Base-by-base conservation (phyloP, 2,113 vertebrate genomes). In the Emydocephalus ijimae region DNA sequence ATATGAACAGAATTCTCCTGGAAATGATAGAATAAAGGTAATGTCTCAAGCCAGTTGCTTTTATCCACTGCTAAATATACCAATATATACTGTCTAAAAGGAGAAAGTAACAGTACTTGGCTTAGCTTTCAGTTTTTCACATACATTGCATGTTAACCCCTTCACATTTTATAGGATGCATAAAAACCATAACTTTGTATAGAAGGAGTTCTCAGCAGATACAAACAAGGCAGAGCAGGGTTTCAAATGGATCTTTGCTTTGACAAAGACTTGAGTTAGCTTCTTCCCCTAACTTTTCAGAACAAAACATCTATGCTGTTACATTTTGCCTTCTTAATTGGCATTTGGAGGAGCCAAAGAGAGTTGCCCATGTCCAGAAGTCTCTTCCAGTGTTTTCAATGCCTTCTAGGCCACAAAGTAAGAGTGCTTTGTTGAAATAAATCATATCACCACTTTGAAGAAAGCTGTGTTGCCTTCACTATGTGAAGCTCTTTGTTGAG, bases 1-100 rank as follows among this genome's bases (percentile, higher is more conserved):
- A 56, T 89, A 69, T 92, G 91, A 92, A 92, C 89, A 85, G 39
- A 92, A 6, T 48, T 92, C 39, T 57, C 64, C 64, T 43, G 10
- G 52, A 92, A 69, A 56, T 89, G 91, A 69, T 8, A 43, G 26
- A 81, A 89, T 89, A 92, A 64, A 57, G 39, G n/a, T 92, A n/a
- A 89, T 81, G 81, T 64, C n/a, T 48, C 52, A 54, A 81, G 26
- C 4, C 24, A 85, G 64, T 87, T 64, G 89, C 18, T 48, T 43
- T 92, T 64, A 74, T 89, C 34, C 74, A 24, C n/a, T 21, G 6
- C 52, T 8, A 54, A 81, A 89, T 57, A 69, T 29, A 56, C 52
- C 64, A 85, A 43, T 74, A 24, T 61, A 43, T 21, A 7, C 48
- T 89, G 23, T 18, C 34, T n/a, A 56, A 21, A 43, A 23, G 10